Base-by-base conservation (phyloP, 2,888 invertebrate species). In the Drosophila mercatorum region DNA sequence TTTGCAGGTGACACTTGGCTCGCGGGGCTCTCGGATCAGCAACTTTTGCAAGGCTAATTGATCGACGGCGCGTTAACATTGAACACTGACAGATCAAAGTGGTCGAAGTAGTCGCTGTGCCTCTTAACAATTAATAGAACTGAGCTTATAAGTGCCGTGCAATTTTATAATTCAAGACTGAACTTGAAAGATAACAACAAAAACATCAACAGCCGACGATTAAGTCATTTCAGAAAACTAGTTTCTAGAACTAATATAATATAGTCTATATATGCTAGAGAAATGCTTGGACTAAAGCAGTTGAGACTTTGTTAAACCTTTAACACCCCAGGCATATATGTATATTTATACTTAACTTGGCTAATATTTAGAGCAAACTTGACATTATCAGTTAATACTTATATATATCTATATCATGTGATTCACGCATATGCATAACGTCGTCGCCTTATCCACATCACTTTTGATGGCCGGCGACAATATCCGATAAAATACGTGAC, bases 401-500 rank as follows among this genome's bases (percentile, higher is more conserved):
- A 0, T 43, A 26, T 6, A 12, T 22, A 22, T 22, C 22, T 22
- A 22, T 6, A 12, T n/a, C 65, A 57, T 52, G 58, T 68, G 73
- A 63, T 49, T 58, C 57, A 49, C 60, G 12, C 44, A 57, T 28
- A 46, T 53, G 17, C 55, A 49, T 36, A 17, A 17, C 58, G 11
- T 36, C 34, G 44, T 36, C 34, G 44, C 22, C 60, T 58, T 74
- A 57, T 78, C 26, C 62, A 60, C 62, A 46, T 46, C 8, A 55
- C 43, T 46, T 46, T 38, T 56, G 55, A 60, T 69, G 62, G 31
- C 10, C 49, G 49, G 40, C 49, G 34, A 68, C 61, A 64, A 65
- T 75, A 51, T 61, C 61, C 77, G 55, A 80, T 55, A 28, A 46
- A 51, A 66, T 79, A 83, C 82, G 82, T 88, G 82, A 75, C 83